These are phyloP conservation scores for Pygoscelis antarcticus DNA, from an alignment of 2,113 vertebrate genomes.

Conservation along the genomic window DNA sequence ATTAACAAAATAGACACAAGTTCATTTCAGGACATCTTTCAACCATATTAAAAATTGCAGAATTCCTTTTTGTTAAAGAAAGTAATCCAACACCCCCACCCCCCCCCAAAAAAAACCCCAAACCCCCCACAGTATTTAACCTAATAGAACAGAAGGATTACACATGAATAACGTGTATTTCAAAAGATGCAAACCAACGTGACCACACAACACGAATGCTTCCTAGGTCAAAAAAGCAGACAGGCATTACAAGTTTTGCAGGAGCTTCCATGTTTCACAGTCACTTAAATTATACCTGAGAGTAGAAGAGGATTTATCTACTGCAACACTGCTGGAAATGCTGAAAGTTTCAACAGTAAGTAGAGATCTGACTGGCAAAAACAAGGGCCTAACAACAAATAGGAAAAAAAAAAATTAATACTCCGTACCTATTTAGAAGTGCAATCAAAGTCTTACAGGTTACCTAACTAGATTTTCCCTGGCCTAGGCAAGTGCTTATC, in stretches of 20 bases:
- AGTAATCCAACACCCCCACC: background rate
- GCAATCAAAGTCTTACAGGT: background rate
- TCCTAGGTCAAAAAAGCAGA: background rate
- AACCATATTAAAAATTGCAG: background rate
- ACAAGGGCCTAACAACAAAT: slow-evolving; percentile 82
- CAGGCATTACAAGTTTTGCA: background rate
- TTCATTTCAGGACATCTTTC: background rate
- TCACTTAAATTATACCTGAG: slow-evolving; percentile 80
- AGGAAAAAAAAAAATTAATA: background rate
- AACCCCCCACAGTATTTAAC: background rate
- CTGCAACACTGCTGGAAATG: slow-evolving; percentile 90
- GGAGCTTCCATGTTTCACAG: background rate
- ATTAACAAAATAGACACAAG: background rate
- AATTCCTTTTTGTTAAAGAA: background rate
- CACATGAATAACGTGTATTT: background rate
- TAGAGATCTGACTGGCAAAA: slow-evolving; percentile 89
- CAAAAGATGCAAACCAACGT: background rate
- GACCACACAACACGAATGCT: background rate
- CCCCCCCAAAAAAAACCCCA: background rate
- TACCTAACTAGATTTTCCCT: background rate
- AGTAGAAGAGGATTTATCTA: slow-evolving; percentile 92
- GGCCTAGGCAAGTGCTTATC: background rate
- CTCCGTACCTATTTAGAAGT: background rate
- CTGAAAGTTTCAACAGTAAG: slow-evolving; percentile 96
- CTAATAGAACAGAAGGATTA: background rate